Evolutionary conservation across 2,888 invertebrate genomes (phyloP).

Genomic region (Drosophila setosimentum): DNA sequence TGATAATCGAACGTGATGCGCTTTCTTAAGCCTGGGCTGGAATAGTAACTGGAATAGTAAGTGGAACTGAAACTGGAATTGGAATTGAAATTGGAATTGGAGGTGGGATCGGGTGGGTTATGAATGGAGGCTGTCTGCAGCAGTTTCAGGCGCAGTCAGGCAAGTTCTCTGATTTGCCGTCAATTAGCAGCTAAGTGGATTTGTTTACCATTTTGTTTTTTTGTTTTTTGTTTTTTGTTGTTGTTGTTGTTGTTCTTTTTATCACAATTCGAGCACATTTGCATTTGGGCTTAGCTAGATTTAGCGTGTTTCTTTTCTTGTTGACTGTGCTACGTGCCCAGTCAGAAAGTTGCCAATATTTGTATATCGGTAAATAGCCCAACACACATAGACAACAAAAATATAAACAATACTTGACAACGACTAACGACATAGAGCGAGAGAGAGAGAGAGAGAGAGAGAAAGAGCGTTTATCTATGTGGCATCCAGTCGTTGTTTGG

Average conservation of each 20-base stretch:
- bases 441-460: not conserved
- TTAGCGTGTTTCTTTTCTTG: constrained; percentile 4
- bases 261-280: not conserved
- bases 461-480: constrained; percentile 26
- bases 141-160: not conserved
- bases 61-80: not conserved
- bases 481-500: constrained; percentile 37
- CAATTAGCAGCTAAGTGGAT: constrained; percentile 79
- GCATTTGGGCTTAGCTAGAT: constrained; percentile 20
- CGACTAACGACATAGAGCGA: not conserved
- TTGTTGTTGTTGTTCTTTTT: not conserved
- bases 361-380: constrained; percentile 75
- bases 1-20: constrained; percentile 64
- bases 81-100: constrained; percentile 2
- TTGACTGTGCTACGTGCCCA: constrained; percentile 64
- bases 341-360: constrained; percentile 73
- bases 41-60: not conserved
- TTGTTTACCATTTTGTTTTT: constrained; percentile 46
- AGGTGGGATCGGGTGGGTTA: not conserved
- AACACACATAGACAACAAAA: constrained; percentile 53
- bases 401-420: constrained; percentile 10
- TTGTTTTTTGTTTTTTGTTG: not conserved
- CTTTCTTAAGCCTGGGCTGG: constrained; percentile 32
- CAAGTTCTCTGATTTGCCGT: constrained; percentile 70
- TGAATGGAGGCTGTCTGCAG: not conserved